Evolutionary conservation across 2,797 vertebrate species (phyloP), one percentile per base, ranked within the genome.

Genomic region (Alcedo quadribrachys): DNA sequence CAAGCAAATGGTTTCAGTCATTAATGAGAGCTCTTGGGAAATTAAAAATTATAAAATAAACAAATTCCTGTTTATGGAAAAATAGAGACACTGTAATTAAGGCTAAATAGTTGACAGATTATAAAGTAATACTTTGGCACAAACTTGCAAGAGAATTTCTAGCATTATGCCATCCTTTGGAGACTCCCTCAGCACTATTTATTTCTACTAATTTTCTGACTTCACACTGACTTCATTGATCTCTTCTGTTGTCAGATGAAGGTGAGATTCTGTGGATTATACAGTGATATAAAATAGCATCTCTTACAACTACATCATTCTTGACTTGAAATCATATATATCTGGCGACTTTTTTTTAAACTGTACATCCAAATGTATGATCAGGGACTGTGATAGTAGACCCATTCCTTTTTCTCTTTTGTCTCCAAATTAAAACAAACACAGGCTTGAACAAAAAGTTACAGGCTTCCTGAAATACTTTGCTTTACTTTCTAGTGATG

Each of bases 1-100:
- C 32, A 69, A 91, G 37, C 43, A 95, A 95, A 85, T 83, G 27
- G 54, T 80, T 88, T 90, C 55, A 92, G 43, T 42, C 0, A 0
- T 80, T 91, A 95, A 91, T 91, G 87, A 92, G 90, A 81, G 32
- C 92, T 89, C 74, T 43, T 60, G 85, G 85, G 90, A 95, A 95
- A 94, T 92, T 84, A 92, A 68, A 86, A 92, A 33, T 51, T 20
- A 70, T 33, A 86, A 84, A 80, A 86, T 74, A 84, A 93, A 60
- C 69, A 80, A 86, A 70, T 63, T 81, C 74, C 61, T 46, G 61
- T 30, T n/a, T 62, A 89, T 51, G 24, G 43, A 66, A 83, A 92
- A 84, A 81, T 22, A 88, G 50, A 75, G 45, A 83, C 81, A 50
- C 68, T 81, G 50, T 86, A 92, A 87, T 89, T 91, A 91, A 55